Base-by-base conservation (phyloP, 2,113 vertebrate genomes). In the Acanthochromis polyacanthus region DNA sequence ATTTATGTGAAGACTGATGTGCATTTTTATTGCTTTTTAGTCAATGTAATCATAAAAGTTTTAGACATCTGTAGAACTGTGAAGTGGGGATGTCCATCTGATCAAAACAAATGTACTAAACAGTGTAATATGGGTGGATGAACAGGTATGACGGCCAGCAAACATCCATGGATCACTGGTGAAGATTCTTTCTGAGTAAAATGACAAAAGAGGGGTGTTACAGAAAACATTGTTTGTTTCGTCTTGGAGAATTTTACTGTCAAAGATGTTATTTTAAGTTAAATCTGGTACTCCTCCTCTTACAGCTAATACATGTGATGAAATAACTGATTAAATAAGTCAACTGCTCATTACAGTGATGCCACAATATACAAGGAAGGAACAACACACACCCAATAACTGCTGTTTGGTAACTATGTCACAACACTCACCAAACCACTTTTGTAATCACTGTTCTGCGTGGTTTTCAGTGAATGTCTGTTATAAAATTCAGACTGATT, bases 401-500 rank as follows among this genome's bases (percentile, higher is more conserved):
- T 53, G 17, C 62, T 59, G 40, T 80, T 79, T 80, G 38, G 17
- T 71, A 69, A 77, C 57, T 43, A 51, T 72, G 67, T 69, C 59
- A 63, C 72, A 77, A 65, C 74, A 25, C 55, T 12, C 22, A 0
- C 6, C 32, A 16, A 80, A 51, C 23, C 19, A 56, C 46, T 65
- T 58, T 61, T 43, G 25, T 71, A 75, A 69, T 70, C 25, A 14
- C 16, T n/a, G 60, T 32, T 77, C 68, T 51, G 71, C 25, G 19
- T 17, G 0, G 53, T 61, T 52, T 45, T 65, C 52, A 28, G 19
- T 16, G 25, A 75, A 53, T 14, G 0, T 70, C 58, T 79, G 67
- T 66, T 56, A 25, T 30, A 28, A 57, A 80, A 78, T 77, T 69
- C 63, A 16, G 28, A 20, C 57, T 65, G 59, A 79, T 88, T 82